Evolutionary conservation across 2,888 invertebrate species (phyloP).

Genomic region (Drosophila kambysellisi): DNA sequence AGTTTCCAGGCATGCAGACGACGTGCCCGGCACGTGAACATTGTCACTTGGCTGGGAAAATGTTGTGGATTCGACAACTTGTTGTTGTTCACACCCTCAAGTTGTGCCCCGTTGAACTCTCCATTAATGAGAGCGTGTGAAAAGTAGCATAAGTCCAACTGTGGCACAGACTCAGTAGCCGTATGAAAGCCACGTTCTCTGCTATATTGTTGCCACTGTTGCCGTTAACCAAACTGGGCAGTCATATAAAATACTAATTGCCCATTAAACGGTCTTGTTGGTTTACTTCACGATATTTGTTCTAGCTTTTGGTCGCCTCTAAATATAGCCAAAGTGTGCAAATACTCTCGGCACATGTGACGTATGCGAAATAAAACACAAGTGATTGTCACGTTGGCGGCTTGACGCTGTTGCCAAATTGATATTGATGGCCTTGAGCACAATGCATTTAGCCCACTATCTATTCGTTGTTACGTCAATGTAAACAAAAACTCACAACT

Average conservation of each 20-base stretch:
- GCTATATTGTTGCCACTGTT: constrained; percentile 6
- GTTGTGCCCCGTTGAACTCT: constrained; percentile 28
- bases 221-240: neutral
- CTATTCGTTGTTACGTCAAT: constrained; percentile 28
- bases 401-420: constrained; percentile 22
- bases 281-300: constrained; percentile 5
- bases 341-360: constrained; percentile 36
- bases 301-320: constrained; percentile 2
- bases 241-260: constrained; percentile 46
- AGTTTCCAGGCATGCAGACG: constrained; percentile 37
- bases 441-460: constrained; percentile 32
- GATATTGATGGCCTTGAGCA: constrained; percentile 31
- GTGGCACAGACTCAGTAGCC: constrained; percentile 9
- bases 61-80: constrained; percentile 39
- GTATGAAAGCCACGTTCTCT: neutral
- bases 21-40: constrained; percentile 31
- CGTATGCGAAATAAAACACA: constrained; percentile 45
- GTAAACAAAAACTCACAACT: constrained; percentile 15
- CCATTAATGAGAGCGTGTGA: constrained; percentile 56
- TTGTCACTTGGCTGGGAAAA: constrained; percentile 53
- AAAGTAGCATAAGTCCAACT: constrained; percentile 38
- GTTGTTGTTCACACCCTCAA: constrained; percentile 38
- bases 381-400: constrained; percentile 17
- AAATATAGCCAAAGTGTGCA: constrained; percentile 38
- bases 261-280: constrained; percentile 31